Evolutionary conservation across 2,797 vertebrate species (phyloP).

Genomic region (Sphenodon punctatus): DNA sequence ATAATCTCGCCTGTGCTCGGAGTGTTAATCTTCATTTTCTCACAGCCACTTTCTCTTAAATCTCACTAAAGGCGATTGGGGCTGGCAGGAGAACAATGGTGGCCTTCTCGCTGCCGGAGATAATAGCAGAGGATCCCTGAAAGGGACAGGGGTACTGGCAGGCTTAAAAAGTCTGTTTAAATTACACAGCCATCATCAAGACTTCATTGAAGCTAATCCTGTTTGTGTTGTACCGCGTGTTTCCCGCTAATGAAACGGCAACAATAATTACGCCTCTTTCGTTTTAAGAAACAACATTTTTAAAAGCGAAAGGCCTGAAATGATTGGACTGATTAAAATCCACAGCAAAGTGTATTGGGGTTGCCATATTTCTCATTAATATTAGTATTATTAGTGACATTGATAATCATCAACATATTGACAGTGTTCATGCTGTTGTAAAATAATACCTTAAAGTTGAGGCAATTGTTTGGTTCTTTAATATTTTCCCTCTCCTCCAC

Average conservation of each 20-base stretch:
- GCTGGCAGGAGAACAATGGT: constrained; percentile 19
- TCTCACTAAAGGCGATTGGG: neutral
- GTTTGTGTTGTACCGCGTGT: constrained; percentile 28
- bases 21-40: constrained; percentile 49
- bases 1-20: constrained; percentile 31
- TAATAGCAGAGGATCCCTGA: constrained; percentile 6
- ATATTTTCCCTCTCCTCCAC: too few relatives aligned
- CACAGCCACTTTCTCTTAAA: constrained; percentile 13
- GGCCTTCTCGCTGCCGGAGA: constrained; percentile 20
- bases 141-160: neutral
- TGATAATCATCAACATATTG: constrained; percentile 22
- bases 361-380: constrained; percentile 2
- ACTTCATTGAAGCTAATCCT: constrained; percentile 32
- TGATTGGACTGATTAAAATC: neutral
- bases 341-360: too few relatives aligned
- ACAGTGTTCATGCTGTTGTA: constrained; percentile 8
- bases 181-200: neutral
- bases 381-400: neutral
- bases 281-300: neutral
- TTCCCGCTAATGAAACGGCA: neutral
- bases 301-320: neutral
- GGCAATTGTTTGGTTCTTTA: neutral
- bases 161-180: constrained; percentile 24
- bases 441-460: neutral
- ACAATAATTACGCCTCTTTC: neutral